A percentile compares a stretch with the other conserved stretches of the same genome.
Evolutionary conservation across 2,888 invertebrate species (phyloP).

Genomic region (Noctua janthe): DNA sequence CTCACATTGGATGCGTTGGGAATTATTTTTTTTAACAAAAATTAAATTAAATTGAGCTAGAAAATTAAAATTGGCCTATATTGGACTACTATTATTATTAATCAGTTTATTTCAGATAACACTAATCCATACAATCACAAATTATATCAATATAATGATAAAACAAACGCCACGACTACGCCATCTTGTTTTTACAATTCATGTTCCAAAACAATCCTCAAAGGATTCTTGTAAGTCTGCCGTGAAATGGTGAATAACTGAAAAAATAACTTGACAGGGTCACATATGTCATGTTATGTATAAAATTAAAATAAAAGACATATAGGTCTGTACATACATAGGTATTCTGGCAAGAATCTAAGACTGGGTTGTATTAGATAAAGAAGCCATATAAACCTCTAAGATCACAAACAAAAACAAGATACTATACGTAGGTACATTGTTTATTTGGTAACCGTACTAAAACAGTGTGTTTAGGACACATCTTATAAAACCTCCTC

Average conservation of each 20-base stretch:
- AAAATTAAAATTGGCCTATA: too few relatives aligned
- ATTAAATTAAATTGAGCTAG: too few relatives aligned
- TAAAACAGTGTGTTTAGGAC: conserved; percentile 40
- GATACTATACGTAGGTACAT: conserved; percentile 23
- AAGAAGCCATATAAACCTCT: conserved; percentile 37
- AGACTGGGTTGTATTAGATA: not conserved
- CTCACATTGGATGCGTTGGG: conserved; percentile 50
- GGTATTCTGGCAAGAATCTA: not conserved
- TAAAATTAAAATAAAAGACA: not conserved
- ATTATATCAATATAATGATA: too few relatives aligned
- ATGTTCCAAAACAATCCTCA: not conserved
- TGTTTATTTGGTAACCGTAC: conserved; percentile 38
- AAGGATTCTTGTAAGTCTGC: too few relatives aligned
- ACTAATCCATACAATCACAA: too few relatives aligned
- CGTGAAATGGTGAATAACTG: not conserved
- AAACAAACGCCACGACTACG: not conserved
- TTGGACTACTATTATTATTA: too few relatives aligned
- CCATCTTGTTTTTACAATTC: not conserved
- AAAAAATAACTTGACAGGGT: not conserved
- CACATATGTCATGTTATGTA: too few relatives aligned
- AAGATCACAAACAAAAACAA: conserved; percentile 17
- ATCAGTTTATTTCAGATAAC: too few relatives aligned
- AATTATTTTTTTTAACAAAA: not conserved
- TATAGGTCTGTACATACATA: not conserved
- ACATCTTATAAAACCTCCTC: conserved; percentile 3